Conservation (phyloP, 2,888 invertebrate genomes). For the Drepanosiphum platanoidis region DNA sequence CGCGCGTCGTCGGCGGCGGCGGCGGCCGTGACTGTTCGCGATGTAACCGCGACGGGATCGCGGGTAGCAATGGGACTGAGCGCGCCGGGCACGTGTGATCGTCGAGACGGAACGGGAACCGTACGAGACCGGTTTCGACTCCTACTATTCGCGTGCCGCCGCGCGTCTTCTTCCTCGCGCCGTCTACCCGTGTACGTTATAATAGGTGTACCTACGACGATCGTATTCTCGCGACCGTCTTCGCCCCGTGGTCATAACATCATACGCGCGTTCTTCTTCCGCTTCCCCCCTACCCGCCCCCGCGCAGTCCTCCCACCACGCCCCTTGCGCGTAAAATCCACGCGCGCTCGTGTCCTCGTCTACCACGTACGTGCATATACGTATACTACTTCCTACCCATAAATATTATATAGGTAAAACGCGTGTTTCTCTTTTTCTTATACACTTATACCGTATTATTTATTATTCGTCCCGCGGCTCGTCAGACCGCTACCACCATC, state of each 20-base stretch:
- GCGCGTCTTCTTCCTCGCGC: not conserved
- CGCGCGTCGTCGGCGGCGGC: not conserved
- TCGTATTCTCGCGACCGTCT: conserved; percentile 5
- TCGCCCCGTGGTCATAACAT: conserved; percentile 41
- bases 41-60: conserved; percentile 52
- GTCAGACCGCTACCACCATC: not conserved
- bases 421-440: not conserved
- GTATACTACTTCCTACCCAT: not conserved
- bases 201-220: too few relatives aligned
- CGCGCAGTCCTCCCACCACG: not conserved
- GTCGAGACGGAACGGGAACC: conserved; percentile 53
- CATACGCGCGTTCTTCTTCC: not conserved
- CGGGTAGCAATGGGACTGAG: conserved; percentile 49
- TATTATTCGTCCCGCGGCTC: not conserved
- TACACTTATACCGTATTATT: not conserved
- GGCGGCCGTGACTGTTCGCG: not conserved
- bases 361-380: not conserved
- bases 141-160: conserved; percentile 35
- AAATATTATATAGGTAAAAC: too few relatives aligned
- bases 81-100: conserved; percentile 58
- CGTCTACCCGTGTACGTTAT: too few relatives aligned
- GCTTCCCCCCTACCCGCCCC: not conserved
- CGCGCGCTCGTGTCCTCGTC: too few relatives aligned
- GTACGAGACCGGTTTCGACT: conserved; percentile 60
- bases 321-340: not conserved